Conservation (phyloP, 2,888 invertebrate species). For the Elegia similella region DNA sequence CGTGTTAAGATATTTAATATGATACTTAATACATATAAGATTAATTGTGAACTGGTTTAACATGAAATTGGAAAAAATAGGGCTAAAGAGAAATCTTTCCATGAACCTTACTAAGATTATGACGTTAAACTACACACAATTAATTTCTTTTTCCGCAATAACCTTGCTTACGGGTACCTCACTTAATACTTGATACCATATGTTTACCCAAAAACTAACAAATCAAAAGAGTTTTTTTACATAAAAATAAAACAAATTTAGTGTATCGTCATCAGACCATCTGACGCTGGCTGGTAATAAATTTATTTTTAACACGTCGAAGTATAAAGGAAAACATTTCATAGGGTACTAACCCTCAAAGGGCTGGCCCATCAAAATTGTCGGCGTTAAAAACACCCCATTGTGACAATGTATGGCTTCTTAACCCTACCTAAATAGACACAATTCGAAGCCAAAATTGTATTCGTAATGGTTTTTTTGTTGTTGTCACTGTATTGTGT, state of each 20-base stretch:
- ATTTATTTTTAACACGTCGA: slow-evolving; percentile 20
- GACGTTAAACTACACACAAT: no score
- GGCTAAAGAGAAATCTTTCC: no score
- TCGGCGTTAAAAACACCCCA: slow-evolving; percentile 75
- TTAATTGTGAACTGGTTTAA: no score
- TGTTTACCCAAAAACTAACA: no score
- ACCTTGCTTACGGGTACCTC: no score
- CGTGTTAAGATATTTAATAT: no score
- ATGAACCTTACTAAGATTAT: no score
- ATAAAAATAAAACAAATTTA: background rate
- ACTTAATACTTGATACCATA: no score
- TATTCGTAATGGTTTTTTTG: slow-evolving; percentile 65
- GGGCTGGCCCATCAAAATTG: slow-evolving; percentile 62
- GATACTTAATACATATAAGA: no score
- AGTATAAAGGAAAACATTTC: slow-evolving; percentile 28
- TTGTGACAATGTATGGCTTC: slow-evolving; percentile 68
- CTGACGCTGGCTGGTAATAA: slow-evolving; percentile 12
- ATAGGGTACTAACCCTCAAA: slow-evolving; percentile 63
- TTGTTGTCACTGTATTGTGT: slow-evolving; percentile 52
- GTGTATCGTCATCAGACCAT: slow-evolving; percentile 3
- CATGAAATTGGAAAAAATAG: no score
- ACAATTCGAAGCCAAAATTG: slow-evolving; percentile 70
- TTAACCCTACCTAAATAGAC: slow-evolving; percentile 71
- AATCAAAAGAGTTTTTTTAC: no score
- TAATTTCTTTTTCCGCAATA: no score